Evolutionary conservation across 1,140 invertebrate species (phyloP).

Genomic region (Stenopsyche tienmushanensis): DNA sequence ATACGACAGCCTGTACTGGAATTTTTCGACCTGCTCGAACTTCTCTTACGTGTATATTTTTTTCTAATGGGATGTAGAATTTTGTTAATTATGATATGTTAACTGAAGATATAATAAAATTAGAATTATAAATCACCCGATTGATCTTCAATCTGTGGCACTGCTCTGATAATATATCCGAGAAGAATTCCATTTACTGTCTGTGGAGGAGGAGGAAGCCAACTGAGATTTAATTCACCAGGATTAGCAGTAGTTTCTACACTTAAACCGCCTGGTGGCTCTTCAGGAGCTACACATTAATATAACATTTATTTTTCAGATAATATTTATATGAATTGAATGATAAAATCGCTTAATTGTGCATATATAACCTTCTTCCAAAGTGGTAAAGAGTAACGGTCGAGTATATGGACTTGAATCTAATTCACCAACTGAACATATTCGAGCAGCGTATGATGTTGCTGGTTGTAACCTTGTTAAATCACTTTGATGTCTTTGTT

Average conservation of each 20-base stretch:
- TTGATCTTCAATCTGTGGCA: conserved; percentile 47
- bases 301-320: conserved; percentile 7
- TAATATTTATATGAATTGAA: conserved; percentile 9
- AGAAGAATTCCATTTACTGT: conserved; percentile 71
- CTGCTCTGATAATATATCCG: conserved; percentile 66
- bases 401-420: conserved; percentile 69
- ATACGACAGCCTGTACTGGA: conserved; percentile 21
- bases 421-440: conserved; percentile 71
- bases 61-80: conserved; percentile 26
- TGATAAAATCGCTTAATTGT: neutral
- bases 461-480: conserved; percentile 41
- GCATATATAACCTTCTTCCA: conserved; percentile 65
- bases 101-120: too few species aligned
- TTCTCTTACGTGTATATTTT: conserved; percentile 31
- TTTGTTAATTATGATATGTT: neutral
- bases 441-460: conserved; percentile 61
- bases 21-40: conserved; percentile 25
- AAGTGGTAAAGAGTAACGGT: conserved; percentile 65
- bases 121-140: conserved; percentile 41
- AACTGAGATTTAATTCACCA: conserved; percentile 48
- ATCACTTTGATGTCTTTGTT: conserved; percentile 23
- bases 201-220: conserved; percentile 64
- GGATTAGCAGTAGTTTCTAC: conserved; percentile 50
- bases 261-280: conserved; percentile 46
- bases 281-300: conserved; percentile 19